A percentile compares a stretch with the other conserved stretches of the same genome.
These are phyloP conservation scores for Dufourea novaeangliae DNA, from an alignment of 1,140 invertebrate species.

Conservation along the genomic window DNA sequence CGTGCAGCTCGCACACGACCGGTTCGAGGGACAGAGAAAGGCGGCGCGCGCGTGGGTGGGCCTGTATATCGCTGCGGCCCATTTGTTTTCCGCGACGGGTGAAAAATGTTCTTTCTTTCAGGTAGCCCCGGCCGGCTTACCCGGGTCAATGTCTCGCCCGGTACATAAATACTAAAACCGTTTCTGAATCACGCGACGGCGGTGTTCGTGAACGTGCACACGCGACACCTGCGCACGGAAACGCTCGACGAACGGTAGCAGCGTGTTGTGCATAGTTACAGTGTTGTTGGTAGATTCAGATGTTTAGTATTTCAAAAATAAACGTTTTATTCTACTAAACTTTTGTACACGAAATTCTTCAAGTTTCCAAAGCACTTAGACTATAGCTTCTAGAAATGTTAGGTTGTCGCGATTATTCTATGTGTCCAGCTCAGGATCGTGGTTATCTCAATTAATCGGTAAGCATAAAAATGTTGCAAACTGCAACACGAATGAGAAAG, in stretches of 20 bases:
- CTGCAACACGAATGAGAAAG: no score
- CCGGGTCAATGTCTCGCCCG: constrained; percentile 56
- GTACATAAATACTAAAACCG: constrained; percentile 26
- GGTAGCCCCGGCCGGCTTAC: constrained; percentile 11
- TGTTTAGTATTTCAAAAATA: no score
- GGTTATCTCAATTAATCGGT: no score
- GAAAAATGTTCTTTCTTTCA: constrained; percentile 67
- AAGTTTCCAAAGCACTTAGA: no score
- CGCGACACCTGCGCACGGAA: not conserved
- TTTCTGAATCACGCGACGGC: constrained; percentile 26
- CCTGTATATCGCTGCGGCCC: constrained; percentile 59
- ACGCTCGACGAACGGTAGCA: not conserved
- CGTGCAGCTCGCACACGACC: constrained; percentile 34
- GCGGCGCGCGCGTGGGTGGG: constrained; percentile 25
- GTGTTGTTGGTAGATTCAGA: no score
- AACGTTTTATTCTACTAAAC: no score
- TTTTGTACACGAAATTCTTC: no score
- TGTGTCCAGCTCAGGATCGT: no score
- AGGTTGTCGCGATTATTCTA: no score
- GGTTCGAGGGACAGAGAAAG: not conserved
- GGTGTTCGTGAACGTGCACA: not conserved
- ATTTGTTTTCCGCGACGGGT: constrained; percentile 68
- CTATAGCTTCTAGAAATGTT: no score
- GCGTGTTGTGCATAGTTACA: no score
- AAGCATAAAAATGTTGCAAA: no score